Evolutionary conservation across 1,140 invertebrate genomes (phyloP).

Genomic region (Chrysomallon squamiferum): DNA sequence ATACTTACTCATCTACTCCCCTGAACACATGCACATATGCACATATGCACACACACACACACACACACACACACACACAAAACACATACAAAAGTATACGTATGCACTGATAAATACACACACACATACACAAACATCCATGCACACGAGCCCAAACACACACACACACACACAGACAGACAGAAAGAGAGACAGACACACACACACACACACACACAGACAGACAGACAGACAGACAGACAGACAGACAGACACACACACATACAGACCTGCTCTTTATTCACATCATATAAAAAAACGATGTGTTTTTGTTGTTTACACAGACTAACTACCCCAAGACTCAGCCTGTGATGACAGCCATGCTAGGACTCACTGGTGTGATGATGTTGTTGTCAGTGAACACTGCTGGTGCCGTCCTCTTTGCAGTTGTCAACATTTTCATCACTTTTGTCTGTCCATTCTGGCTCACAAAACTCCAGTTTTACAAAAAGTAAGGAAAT

Average conservation of each 20-base stretch:
- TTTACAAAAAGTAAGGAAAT: conserved; percentile 76
- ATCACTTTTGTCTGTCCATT: conserved; percentile 74
- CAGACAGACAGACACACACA: background rate
- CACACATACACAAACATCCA: too few relatives aligned
- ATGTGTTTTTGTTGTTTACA: background rate
- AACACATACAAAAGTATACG: too few relatives aligned
- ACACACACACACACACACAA: too few relatives aligned
- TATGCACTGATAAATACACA: too few relatives aligned
- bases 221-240: too few relatives aligned
- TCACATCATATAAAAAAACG: background rate
- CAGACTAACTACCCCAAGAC: conserved; percentile 22
- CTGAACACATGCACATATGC: too few relatives aligned
- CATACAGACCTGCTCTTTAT: background rate
- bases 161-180: too few relatives aligned
- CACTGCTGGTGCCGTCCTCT: conserved; percentile 64
- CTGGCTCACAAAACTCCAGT: conserved; percentile 81
- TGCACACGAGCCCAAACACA: too few relatives aligned
- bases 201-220: too few relatives aligned
- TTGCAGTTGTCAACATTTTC: conserved; percentile 64
- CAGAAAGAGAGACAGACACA: too few relatives aligned
- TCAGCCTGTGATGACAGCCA: conserved; percentile 48
- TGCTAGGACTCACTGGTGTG: conserved; percentile 29
- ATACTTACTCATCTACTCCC: too few relatives aligned
- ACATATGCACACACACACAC: too few relatives aligned
- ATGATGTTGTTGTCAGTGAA: conserved; percentile 63